Evolutionary conservation across 2,888 invertebrate species (phyloP), one percentile per base, ranked within the genome.

Genomic region (Leptopilina drosophilae): DNA sequence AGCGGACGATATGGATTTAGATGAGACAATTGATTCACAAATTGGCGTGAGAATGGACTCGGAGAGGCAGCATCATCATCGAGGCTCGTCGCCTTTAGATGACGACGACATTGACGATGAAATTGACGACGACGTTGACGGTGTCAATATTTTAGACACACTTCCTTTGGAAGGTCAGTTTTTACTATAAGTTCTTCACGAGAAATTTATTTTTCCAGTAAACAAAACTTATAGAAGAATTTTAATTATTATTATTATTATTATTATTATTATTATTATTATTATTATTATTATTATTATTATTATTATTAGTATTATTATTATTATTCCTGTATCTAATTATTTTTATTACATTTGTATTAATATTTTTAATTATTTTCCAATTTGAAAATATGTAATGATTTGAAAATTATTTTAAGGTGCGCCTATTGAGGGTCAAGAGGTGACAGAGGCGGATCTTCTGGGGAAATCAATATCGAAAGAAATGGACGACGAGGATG

Each of bases 1-100:
- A 12, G 90, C 90, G 6, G 90, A 92, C 67, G 91, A 91, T 76
- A 91, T 91, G 90, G 91, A 91, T 85, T 86, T 92, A 62, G 91
- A 91, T 81, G 91, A 92, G 78, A 91, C 91, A 67, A 91, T 91
- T 77, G 91, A 92, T 80, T 90, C 90, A 1, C 91, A 91, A 79
- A 91, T 91, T 73, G 91, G 91, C 5, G 89, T 91, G 5, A 87
- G 91, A 77, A 87, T 90, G 83, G 90, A 90, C 64, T 86, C 88
- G 5, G 88, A 89, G 80, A 86, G 88, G 69, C 88, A 88, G 26
- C 84, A 87, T 62, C 83, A 79, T 15, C 84, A 87, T 62, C 83
- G 80, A 15, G 84, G 83, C 64, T 86, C 86, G 53, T 83, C 85
- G 69, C 82, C 79, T 64, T 88, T 87, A 77, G 90, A 89, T 33